phyloP scores from a whole-genome alignment of 2,113 vertebrate species.

The Ia io region DNA sequence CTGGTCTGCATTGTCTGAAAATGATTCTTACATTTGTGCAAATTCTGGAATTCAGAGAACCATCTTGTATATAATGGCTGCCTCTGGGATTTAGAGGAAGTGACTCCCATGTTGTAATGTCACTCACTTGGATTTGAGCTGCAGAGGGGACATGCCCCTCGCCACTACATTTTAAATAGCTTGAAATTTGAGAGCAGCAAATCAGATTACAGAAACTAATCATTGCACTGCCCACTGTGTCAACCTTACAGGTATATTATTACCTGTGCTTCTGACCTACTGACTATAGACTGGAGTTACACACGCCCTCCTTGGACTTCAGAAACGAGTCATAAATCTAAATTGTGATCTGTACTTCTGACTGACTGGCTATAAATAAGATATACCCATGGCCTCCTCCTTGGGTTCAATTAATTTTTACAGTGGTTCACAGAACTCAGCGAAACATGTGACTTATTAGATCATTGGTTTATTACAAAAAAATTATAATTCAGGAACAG shows the following conservation, averaged over 20 bases:
- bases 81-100: not conserved
- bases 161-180: not conserved
- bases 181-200: constrained; percentile 12
- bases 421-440: not conserved
- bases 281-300: not conserved
- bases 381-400: not conserved
- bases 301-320: not conserved
- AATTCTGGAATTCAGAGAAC: constrained; percentile 26
- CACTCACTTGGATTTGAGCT: not conserved
- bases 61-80: not conserved
- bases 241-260: not conserved
- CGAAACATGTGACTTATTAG: not conserved
- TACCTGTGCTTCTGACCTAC: not conserved
- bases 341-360: not conserved
- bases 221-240: not conserved
- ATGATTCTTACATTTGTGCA: constrained; percentile 1
- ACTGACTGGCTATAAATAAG: not conserved
- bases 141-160: not conserved
- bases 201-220: not conserved
- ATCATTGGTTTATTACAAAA: not conserved
- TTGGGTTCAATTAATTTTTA: constrained; percentile 19
- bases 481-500: not conserved
- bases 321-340: not conserved
- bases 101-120: not conserved
- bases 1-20: not conserved